Base-by-base conservation (phyloP, 2,797 vertebrate genomes). In the Buceros bicornis region DNA sequence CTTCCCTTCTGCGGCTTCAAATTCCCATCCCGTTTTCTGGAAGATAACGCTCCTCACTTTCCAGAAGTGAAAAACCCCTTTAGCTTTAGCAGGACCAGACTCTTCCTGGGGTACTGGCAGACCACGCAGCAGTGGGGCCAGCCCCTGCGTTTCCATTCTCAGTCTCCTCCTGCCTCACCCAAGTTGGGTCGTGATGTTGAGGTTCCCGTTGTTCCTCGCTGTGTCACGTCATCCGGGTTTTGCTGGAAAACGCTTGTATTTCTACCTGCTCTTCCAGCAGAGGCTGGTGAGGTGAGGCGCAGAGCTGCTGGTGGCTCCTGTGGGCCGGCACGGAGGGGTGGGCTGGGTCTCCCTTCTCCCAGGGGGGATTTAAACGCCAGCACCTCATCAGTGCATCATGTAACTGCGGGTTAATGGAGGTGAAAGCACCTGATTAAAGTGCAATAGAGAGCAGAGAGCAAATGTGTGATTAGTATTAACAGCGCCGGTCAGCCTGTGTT, bases 371-470 rank as follows among this genome's bases (percentile, higher is more conserved):
- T 54, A 5, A 57, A 26, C 35, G 2, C 0, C 3, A 16, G 16
- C 54, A 24, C 48, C 65, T 61, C 29, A 0, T 20, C 5, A 8
- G 40, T 29, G 40, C 22, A 15, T 53, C 54, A 33, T 53, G 54
- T 53, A 42, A 25, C 6, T 10, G 58, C 71, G 77, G 82, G 51
- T 94, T 16, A 78, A 47, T 0, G 16, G 64, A 95, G 94, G 62
- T 84, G 56, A 94, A 24, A 26, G 60, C 60, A 43, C 58, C 62
- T 82, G 51, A 29, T 95, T 94, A 91, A 94, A 56, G 54, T 67
- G 72, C n/a, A 26, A 5, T 0, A 31, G 26, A 13, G 86, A 91
- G 50, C 65, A 51, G 25, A 3, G 11, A 56, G 73, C 65, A 76
- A 71, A 66, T 33, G 3, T 35, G 60, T 83, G 28, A 87, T 96